Base-by-base conservation (phyloP, 1,140 invertebrate genomes). In the Drosophila funebris region DNA sequence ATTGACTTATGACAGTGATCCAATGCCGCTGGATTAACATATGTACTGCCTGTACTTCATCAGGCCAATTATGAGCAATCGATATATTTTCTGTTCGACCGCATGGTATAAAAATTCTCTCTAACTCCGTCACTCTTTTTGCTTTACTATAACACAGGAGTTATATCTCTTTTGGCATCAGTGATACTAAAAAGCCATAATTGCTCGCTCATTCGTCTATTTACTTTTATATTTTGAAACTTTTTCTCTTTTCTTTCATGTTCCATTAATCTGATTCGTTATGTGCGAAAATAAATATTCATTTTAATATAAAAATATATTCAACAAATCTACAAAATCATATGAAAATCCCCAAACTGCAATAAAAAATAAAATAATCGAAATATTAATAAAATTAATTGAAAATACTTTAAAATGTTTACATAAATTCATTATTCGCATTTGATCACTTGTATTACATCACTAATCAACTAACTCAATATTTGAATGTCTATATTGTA, bases 231-330 rank as follows among this genome's bases (percentile, higher is more conserved):
- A 91, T 80, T 90, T 90, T 90, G 78, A 84, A 79, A 90, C 82
- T 90, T 78, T 90, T 87, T 91, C 82, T 91, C 79, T 91, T 90
- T 90, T 80, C 85, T 90, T 90, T 88, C 88, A 91, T 91, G 85
- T 85, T 90, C 90, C 79, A 83, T 88, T 83, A 88, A 87, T 88
- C 71, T 76, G 79, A 83, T 85, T 85, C 79, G 80, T 88, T 88
- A 85, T 90, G 82, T 90, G 82, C 80, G n/a, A n/a, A 84, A 83
- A 83, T 83, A 89, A 89, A 72, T 58, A 63, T 72, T 81, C 64
- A 73, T 73, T 61, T 58, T 60, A 76, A 31, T 33, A 48, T 46
- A 41, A 41, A 44, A 73, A 62, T 66, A 64, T 67, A 84, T 43
- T 36, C 29, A 67, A 70, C 53, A 74, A 61, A 72, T 54, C 36